phyloP scores from a whole-genome alignment of 1,140 invertebrate species.

The Drosophila repletoides region DNA sequence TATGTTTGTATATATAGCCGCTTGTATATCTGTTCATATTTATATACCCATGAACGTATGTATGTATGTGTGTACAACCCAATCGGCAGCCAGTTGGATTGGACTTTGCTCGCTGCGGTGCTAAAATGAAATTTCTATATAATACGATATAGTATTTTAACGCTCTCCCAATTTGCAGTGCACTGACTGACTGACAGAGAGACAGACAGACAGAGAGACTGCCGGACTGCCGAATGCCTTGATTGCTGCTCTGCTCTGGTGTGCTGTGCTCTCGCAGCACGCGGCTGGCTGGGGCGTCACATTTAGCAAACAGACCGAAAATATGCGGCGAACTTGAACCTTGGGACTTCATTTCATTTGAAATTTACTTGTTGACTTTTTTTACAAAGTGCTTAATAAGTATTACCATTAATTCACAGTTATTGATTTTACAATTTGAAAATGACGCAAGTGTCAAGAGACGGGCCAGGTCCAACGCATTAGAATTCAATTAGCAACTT shows the following conservation, averaged over 20 bases:
- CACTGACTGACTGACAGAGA: slow-evolving; percentile 9
- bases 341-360: slow-evolving; percentile 30
- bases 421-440: slow-evolving; percentile 32
- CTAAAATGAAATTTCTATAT: slow-evolving; percentile 71
- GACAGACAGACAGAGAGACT: too few species aligned
- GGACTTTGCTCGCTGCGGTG: slow-evolving; percentile 66
- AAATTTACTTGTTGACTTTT: slow-evolving; percentile 10
- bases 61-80: not conserved
- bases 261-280: slow-evolving; percentile 14
- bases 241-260: too few species aligned
- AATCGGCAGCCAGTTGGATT: slow-evolving; percentile 28
- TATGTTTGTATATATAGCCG: not conserved
- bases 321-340: slow-evolving; percentile 36
- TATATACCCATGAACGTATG: not conserved
- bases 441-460: slow-evolving; percentile 24
- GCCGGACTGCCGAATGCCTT: too few species aligned
- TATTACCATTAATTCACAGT: not conserved
- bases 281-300: too few species aligned
- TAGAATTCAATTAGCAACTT: slow-evolving; percentile 35
- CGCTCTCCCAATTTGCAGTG: slow-evolving; percentile 49
- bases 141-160: slow-evolving; percentile 49
- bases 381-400: not conserved
- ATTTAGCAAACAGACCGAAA: not conserved
- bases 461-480: not conserved
- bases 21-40: too few species aligned